phyloP scores from a whole-genome alignment of 2,888 invertebrate species.

The Augiades crinisus region DNA sequence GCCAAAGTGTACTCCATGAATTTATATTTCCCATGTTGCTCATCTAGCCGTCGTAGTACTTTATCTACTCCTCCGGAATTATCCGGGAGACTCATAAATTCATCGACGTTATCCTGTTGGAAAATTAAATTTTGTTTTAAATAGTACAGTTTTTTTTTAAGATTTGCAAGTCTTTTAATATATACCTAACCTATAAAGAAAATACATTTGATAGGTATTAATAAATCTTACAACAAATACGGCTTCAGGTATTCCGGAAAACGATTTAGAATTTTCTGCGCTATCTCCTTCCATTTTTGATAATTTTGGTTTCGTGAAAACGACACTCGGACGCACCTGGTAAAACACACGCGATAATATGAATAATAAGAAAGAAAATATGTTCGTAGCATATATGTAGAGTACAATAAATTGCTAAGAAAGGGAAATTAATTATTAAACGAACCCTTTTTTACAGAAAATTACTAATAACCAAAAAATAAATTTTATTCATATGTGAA shows the following conservation, averaged over 20 bases:
- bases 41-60: slow-evolving; percentile 93
- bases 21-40: slow-evolving; percentile 97
- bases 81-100: slow-evolving; percentile 92
- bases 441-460: not conserved
- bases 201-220: not conserved
- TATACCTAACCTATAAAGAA: slow-evolving; percentile 27
- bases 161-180: not conserved
- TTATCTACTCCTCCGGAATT: slow-evolving; percentile 92
- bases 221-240: slow-evolving; percentile 88
- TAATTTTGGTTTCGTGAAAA: not conserved
- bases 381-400: not conserved
- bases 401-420: not conserved
- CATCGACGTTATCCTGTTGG: slow-evolving; percentile 94
- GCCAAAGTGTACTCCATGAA: slow-evolving; percentile 97
- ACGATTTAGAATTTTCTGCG: slow-evolving; percentile 79
- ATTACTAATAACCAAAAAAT: not conserved
- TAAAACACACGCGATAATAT: slow-evolving; percentile 3
- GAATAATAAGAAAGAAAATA: not conserved
- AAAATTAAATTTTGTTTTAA: no score
- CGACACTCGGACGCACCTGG: not conserved
- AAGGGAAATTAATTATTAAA: not conserved
- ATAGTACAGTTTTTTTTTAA: not conserved
- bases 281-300: slow-evolving; percentile 70
- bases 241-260: slow-evolving; percentile 93
- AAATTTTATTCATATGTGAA: not conserved